Evolutionary conservation across 2,888 invertebrate species (phyloP).

Genomic region (Hanleya hanleyi): DNA sequence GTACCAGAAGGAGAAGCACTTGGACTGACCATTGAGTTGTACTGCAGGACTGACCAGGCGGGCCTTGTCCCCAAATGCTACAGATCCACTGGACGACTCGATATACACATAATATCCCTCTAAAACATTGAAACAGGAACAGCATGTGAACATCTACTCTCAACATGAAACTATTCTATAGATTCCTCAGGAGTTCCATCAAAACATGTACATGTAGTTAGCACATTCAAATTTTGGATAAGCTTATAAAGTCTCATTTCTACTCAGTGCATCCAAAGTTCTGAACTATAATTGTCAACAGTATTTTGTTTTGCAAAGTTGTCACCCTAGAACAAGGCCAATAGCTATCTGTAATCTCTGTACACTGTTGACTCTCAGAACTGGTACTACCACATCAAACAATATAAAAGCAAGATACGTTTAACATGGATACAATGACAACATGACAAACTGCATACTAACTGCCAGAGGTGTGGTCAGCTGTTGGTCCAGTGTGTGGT

Average conservation of each 20-base stretch:
- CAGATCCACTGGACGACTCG: slow-evolving; percentile 74
- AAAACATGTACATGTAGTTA: not conserved
- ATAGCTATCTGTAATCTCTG: too few species aligned
- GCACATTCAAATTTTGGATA: not conserved
- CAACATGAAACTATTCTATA: not conserved
- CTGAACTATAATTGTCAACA: too few species aligned
- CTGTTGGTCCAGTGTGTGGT: not conserved
- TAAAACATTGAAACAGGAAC: slow-evolving; percentile 21
- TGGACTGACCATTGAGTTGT: slow-evolving; percentile 24
- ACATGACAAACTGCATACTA: not conserved
- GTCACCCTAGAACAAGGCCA: too few species aligned
- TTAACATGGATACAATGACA: too few species aligned
- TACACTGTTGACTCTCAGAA: too few species aligned
- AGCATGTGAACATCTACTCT: not conserved
- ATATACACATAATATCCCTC: slow-evolving; percentile 63
- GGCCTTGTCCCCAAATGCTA: slow-evolving; percentile 77
- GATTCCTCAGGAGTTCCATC: not conserved
- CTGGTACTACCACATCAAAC: too few species aligned
- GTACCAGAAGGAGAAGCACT: slow-evolving; percentile 65
- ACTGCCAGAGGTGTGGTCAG: slow-evolving; percentile 2
- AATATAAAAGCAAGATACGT: too few species aligned
- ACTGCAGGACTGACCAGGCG: slow-evolving; percentile 63
- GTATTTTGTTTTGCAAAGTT: too few species aligned
- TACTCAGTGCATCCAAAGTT: too few species aligned
- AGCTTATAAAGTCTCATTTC: too few species aligned